Evolutionary conservation across 2,113 vertebrate genomes (phyloP).

Genomic region (Opisthocomus hoazin): DNA sequence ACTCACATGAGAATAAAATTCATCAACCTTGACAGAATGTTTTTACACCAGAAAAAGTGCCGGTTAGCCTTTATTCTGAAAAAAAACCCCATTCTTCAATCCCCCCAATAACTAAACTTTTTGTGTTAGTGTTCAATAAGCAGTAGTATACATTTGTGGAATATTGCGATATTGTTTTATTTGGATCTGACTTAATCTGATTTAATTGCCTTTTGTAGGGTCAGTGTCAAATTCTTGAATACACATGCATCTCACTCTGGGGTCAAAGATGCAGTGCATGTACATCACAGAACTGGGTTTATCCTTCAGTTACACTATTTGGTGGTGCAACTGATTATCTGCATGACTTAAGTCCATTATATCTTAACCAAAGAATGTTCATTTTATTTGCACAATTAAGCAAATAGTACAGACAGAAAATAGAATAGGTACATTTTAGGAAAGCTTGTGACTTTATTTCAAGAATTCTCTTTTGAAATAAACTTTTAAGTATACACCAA

Average conservation of each 20-base stretch:
- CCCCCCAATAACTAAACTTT: neutral
- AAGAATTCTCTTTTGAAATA: neutral
- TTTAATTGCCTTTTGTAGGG: neutral
- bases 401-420: neutral
- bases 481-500: neutral
- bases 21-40: neutral
- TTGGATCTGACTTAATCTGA: neutral
- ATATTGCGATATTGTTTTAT: neutral
- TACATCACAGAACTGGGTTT: neutral
- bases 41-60: neutral
- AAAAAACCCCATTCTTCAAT: neutral
- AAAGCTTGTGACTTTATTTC: neutral
- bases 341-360: neutral
- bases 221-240: neutral
- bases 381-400: neutral
- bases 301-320: neutral
- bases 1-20: neutral
- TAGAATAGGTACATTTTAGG: neutral
- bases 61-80: neutral
- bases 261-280: neutral
- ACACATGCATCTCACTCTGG: neutral
- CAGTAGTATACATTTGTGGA: neutral
- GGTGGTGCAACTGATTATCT: neutral
- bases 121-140: neutral
- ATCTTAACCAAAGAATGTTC: neutral